phyloP scores from a whole-genome alignment of 2,797 vertebrate species.

The Mastacembelus armatus region DNA sequence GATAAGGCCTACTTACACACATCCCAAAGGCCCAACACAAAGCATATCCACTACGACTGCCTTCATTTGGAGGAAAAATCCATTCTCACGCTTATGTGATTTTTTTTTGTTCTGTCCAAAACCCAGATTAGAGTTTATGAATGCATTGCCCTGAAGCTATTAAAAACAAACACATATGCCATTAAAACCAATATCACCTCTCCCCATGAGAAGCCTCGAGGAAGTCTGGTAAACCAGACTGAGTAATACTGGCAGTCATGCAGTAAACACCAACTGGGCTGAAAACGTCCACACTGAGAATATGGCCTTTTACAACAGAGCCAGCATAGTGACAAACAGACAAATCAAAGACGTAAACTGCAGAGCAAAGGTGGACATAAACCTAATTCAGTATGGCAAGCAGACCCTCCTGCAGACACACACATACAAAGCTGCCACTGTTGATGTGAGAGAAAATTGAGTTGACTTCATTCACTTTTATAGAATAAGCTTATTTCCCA shows the following conservation, averaged over 20 bases:
- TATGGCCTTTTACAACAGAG: slow-evolving; percentile 47
- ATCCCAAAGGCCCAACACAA: slow-evolving; percentile 46
- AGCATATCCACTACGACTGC: slow-evolving; percentile 18
- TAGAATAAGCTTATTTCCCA: slow-evolving; percentile 5
- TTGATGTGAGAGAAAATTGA: background rate
- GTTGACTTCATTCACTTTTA: background rate
- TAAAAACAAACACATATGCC: slow-evolving; percentile 31
- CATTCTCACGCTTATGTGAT: slow-evolving; percentile 8
- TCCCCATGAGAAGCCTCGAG: slow-evolving; percentile 24
- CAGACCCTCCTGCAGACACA: background rate
- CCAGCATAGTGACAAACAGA: slow-evolving; percentile 47
- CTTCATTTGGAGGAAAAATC: slow-evolving; percentile 30
- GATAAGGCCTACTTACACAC: slow-evolving; percentile 56
- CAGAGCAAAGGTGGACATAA: slow-evolving; percentile 28
- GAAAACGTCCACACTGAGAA: slow-evolving; percentile 55
- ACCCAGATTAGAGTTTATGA: slow-evolving; percentile 33
- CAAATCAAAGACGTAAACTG: slow-evolving; percentile 57
- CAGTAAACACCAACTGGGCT: slow-evolving; percentile 63
- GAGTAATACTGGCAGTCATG: slow-evolving; percentile 34
- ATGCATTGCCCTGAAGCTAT: slow-evolving; percentile 12
- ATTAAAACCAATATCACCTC: slow-evolving; percentile 40
- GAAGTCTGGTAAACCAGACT: slow-evolving; percentile 36
- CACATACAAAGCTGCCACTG: background rate
- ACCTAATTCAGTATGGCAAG: slow-evolving; percentile 16
- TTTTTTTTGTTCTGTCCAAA: slow-evolving; percentile 22